Percentiles rank a stretch among this genome's conserved stretches.
phyloP scores from a whole-genome alignment of 2,113 vertebrate genomes.

The Dasypus novemcinctus region DNA sequence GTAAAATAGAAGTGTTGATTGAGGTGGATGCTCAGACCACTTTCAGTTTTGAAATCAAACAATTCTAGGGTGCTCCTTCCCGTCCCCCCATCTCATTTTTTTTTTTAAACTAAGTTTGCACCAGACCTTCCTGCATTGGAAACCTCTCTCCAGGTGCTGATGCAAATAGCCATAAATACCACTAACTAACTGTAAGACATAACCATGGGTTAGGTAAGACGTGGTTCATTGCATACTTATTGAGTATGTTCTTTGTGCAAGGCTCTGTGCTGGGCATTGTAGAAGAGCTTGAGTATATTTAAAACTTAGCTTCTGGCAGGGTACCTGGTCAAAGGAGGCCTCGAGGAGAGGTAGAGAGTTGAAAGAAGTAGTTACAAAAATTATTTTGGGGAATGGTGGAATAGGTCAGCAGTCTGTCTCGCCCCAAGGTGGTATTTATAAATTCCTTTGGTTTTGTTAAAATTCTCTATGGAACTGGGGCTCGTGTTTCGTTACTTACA shows the following conservation, averaged over 20 bases:
- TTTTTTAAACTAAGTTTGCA: not conserved
- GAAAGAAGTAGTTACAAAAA: not conserved
- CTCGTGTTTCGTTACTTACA: not conserved
- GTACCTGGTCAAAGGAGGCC: not conserved
- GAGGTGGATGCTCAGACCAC: not conserved
- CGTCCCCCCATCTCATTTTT: not conserved
- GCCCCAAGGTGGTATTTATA: not conserved
- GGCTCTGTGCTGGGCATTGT: not conserved
- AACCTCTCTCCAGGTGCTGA: not conserved
- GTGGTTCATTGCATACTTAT: not conserved
- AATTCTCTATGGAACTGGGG: not conserved
- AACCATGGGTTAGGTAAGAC: not conserved
- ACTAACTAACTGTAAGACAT: not conserved
- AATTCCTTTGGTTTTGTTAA: not conserved
- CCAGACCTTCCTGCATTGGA: not conserved
- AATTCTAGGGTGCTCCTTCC: not conserved
- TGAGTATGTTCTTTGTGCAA: not conserved
- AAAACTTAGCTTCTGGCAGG: not conserved
- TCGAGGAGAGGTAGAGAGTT: not conserved
- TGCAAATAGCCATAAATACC: not conserved
- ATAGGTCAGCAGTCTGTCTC: not conserved
- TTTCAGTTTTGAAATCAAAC: not conserved
- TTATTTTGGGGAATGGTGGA: not conserved
- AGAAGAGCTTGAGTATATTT: not conserved
- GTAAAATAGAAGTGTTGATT: not conserved